These are phyloP conservation scores for Drosophila algonquin DNA, from an alignment of 2,888 invertebrate species.

Conservation along the genomic window DNA sequence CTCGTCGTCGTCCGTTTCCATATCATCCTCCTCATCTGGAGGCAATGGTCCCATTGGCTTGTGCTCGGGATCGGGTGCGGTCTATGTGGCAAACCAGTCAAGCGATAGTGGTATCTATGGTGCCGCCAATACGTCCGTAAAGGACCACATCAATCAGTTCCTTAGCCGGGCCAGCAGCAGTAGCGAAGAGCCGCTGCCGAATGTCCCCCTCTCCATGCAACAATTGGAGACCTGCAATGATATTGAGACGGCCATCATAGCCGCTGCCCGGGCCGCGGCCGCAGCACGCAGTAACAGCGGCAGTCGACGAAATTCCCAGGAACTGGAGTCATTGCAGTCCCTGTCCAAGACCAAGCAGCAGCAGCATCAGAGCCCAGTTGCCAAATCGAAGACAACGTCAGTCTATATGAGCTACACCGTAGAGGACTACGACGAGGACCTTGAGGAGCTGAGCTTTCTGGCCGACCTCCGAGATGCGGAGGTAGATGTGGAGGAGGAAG, in stretches of 20 bases:
- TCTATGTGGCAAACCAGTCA: slow-evolving; percentile 71
- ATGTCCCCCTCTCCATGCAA: slow-evolving; percentile 53
- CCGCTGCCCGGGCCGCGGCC: slow-evolving; percentile 81
- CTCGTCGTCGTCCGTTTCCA: slow-evolving; percentile 46
- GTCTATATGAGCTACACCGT: slow-evolving; percentile 44
- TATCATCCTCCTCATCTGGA: slow-evolving; percentile 47
- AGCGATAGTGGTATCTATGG: slow-evolving; percentile 76
- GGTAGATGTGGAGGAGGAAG: slow-evolving; percentile 10
- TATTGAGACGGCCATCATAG: slow-evolving; percentile 82
- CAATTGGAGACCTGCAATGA: slow-evolving; percentile 83
- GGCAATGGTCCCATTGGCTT: slow-evolving; percentile 22
- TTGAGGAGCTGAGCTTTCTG: slow-evolving; percentile 63
- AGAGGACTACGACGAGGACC: slow-evolving; percentile 51
- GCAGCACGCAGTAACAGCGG: slow-evolving; percentile 61
- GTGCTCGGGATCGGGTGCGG: not conserved
- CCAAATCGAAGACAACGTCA: slow-evolving; percentile 33
- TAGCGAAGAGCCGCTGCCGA: slow-evolving; percentile 49
- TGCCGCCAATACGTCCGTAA: slow-evolving; percentile 53
- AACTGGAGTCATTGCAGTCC: slow-evolving; percentile 40
- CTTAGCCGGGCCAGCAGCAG: slow-evolving; percentile 60
- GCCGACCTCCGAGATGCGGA: slow-evolving; percentile 60
- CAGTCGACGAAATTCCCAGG: slow-evolving; percentile 64
- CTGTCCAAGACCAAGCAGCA: not conserved
- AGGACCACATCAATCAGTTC: slow-evolving; percentile 60
- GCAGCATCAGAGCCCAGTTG: slow-evolving; percentile 20